Conservation (phyloP, 2,888 invertebrate species). For the Trissolcus brochymenae region DNA sequence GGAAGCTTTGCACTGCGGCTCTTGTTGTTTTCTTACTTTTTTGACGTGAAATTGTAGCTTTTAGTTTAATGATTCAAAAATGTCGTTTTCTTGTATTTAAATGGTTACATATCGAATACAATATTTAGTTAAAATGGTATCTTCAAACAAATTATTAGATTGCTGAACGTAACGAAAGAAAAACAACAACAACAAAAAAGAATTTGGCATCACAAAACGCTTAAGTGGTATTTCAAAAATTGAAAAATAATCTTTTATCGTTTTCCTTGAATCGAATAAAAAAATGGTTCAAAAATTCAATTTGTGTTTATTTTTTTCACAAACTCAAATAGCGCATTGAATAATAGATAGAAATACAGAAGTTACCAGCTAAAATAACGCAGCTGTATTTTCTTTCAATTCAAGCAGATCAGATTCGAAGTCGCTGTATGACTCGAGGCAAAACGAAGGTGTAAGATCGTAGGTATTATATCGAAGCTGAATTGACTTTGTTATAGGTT, state of each 20-base stretch:
- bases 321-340: conserved; percentile 38
- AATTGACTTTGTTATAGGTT: conserved; percentile 53
- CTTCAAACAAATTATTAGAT: not conserved
- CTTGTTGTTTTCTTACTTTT: conserved; percentile 20
- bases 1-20: conserved; percentile 38
- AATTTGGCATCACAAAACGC: not conserved
- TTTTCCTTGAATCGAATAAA: not conserved
- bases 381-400: conserved; percentile 73
- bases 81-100: conserved; percentile 7
- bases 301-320: too few relatives aligned
- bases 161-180: not conserved
- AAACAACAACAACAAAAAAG: not conserved
- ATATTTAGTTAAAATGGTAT: not conserved
- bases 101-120: not conserved
- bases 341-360: conserved; percentile 52
- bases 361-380: conserved; percentile 70
- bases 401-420: conserved; percentile 64
- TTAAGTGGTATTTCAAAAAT: not conserved
- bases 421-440: conserved; percentile 41
- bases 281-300: not conserved
- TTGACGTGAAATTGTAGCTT: conserved; percentile 32
- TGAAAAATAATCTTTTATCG: not conserved
- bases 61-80: conserved; percentile 36
- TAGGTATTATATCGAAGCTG: conserved; percentile 34
- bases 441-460: conserved; percentile 46